Evolutionary conservation across 2,888 invertebrate genomes (phyloP).

Genomic region (Drosophila percnosoma): DNA sequence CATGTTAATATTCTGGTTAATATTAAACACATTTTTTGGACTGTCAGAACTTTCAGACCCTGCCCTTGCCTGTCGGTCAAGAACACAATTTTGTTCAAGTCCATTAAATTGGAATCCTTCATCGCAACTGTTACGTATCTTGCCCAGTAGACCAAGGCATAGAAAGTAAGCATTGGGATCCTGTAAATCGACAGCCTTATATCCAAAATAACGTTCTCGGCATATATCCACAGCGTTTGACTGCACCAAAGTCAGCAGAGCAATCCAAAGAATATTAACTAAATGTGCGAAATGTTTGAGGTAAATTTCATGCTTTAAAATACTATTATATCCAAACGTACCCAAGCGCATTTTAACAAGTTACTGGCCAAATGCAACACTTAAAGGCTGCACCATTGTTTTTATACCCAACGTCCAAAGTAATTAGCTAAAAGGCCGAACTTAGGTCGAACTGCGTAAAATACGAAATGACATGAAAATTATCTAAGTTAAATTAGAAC

Average conservation of each 20-base stretch:
- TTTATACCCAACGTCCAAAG: conserved; percentile 30
- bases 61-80: neutral
- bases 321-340: conserved; percentile 18
- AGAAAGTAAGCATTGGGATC: conserved; percentile 36
- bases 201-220: conserved; percentile 30
- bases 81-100: conserved; percentile 30
- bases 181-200: conserved; percentile 23
- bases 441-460: conserved; percentile 5
- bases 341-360: conserved; percentile 40
- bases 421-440: conserved; percentile 27
- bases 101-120: conserved; percentile 41
- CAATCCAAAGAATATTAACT: conserved; percentile 25
- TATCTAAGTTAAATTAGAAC: conserved; percentile 20
- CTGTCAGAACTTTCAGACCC: neutral
- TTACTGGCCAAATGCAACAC: neutral
- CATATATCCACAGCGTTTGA: conserved; percentile 37
- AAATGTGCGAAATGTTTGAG: neutral
- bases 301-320: neutral
- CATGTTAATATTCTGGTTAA: conserved; percentile 43
- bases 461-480: conserved; percentile 2
- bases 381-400: neutral
- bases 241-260: conserved; percentile 24
- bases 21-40: conserved; percentile 30
- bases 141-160: conserved; percentile 49
- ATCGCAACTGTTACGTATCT: conserved; percentile 27